Percentiles rank a stretch among this genome's conserved stretches.
Evolutionary conservation across 2,888 invertebrate species (phyloP).

Genomic region (Caenorhabditis auriculariae): DNA sequence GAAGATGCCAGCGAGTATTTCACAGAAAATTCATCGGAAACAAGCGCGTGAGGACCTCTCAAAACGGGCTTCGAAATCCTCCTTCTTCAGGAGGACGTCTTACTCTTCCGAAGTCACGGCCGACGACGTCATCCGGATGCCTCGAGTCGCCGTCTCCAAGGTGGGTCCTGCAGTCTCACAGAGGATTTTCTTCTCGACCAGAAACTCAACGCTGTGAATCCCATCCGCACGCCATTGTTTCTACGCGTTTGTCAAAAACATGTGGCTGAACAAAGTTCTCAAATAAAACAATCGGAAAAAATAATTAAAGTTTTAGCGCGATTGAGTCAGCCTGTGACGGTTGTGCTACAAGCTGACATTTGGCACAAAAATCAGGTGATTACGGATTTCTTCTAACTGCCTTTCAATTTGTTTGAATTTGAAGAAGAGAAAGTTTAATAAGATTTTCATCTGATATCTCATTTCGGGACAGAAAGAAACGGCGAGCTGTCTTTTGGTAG

Average conservation of each 20-base stretch:
- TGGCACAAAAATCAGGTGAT: too few species aligned
- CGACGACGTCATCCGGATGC: not conserved
- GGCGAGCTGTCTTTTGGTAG: constrained; percentile 11
- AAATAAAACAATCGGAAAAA: constrained; percentile 9
- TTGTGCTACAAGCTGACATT: too few species aligned
- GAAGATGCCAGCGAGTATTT: constrained; percentile 27
- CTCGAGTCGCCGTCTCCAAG: constrained; percentile 4
- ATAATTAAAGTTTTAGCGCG: too few species aligned
- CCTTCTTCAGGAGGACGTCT: constrained; percentile 5
- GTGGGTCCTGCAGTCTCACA: constrained; percentile 9
- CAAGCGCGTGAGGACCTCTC: not conserved
- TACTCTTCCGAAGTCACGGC: not conserved
- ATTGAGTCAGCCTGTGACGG: too few species aligned
- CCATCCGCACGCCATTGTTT: constrained; percentile 18
- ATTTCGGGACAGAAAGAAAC: constrained; percentile 12
- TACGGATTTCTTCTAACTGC: not conserved
- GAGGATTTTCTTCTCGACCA: constrained; percentile 5
- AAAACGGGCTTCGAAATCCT: not conserved
- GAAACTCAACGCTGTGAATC: too few species aligned
- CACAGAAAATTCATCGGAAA: constrained; percentile 8
- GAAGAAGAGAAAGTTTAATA: too few species aligned
- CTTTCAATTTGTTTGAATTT: not conserved
- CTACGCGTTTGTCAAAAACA: constrained; percentile 15
- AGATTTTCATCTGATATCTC: too few species aligned
- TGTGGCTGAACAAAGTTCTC: constrained; percentile 8